Base-by-base conservation (phyloP, 1,140 invertebrate species). In the Rhagoletis pomonella region DNA sequence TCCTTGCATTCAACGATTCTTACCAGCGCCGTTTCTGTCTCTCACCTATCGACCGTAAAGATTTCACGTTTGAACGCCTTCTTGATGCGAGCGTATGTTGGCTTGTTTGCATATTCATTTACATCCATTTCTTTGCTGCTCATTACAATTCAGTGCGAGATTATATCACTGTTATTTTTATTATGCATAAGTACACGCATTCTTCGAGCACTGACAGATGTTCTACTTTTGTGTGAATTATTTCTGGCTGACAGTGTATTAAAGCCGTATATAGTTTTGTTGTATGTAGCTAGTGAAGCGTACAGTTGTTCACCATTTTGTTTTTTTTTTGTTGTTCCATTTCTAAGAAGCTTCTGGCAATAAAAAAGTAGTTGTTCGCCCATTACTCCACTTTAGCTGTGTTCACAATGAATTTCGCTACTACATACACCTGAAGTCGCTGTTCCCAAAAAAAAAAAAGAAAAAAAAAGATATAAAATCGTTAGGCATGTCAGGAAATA, bases 41-140 rank as follows among this genome's bases (percentile, higher is more conserved):
- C 7, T 55, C 17, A 10, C 44, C 6, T 6, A 12, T 55, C 17
- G 5, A 4, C 60, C 47, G 12, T 44, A 19, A 12, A 19, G n/a
- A 81, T 55, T 81, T 81, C 6, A 55, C 73, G 6, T 81, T 81
- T 81, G 73, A 81, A 55, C 73, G 19, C 47, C 2, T 19, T 55
- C 44, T 81, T 81, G 6, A 55, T 14, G 17, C 9, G 29, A 29
- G 29, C 29, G 29, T 29, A 29, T 29, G 29, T 29, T 29, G 29
- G 10, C 3, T 58, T 81, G 0, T 39, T 73, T 55, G 47, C 12
- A 19, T 12, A 50, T 19, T 81, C 55, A 55, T 81, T 81, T 29
- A 81, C 73, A 81, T 4, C 47, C 44, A 73, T 73, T 39, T 2
- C 14, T 73, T 7, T 73, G n/a, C 7, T 55, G 47, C 47, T 81